phyloP scores from a whole-genome alignment of 2,113 vertebrate species.

The Xyliphius kryptos region DNA sequence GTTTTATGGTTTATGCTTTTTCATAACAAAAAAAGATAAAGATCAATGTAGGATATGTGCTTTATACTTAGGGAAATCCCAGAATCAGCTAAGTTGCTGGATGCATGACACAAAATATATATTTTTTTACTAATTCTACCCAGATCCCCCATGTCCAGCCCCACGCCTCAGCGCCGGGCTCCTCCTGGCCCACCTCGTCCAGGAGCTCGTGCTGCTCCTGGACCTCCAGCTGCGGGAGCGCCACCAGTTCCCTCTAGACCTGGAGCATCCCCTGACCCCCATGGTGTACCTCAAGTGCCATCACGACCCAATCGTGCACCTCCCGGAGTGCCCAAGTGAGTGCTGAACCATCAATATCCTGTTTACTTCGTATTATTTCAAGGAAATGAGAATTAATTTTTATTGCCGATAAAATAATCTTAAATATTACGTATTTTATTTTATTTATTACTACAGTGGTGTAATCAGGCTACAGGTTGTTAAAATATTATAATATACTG shows the following conservation, averaged over 20 bases:
- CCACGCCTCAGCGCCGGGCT: conserved; percentile 87
- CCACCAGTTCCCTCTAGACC: conserved; percentile 81
- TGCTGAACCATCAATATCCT: too few species aligned
- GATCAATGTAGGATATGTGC: not conserved
- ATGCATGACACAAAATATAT: not conserved
- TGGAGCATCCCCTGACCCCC: conserved; percentile 82
- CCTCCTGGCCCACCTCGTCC: conserved; percentile 88
- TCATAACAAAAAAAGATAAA: not conserved
- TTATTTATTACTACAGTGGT: too few species aligned
- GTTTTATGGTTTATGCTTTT: too few species aligned
- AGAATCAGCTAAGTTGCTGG: too few species aligned
- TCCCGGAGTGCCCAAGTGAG: conserved; percentile 94
- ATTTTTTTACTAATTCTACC: conserved; percentile 13
- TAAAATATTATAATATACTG: too few species aligned
- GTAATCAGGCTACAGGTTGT: not conserved
- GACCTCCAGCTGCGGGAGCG: conserved; percentile 78
- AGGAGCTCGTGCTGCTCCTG: conserved; percentile 82
- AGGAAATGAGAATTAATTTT: too few species aligned
- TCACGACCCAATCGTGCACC: conserved; percentile 92
- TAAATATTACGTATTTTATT: too few species aligned
- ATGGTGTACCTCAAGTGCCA: conserved; percentile 80
- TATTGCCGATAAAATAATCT: too few species aligned
- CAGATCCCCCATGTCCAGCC: conserved; percentile 93
- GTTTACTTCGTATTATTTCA: too few species aligned
- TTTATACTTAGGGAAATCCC: too few species aligned